Conservation (phyloP, 1,140 invertebrate genomes). For the Sitophilus oryzae region DNA sequence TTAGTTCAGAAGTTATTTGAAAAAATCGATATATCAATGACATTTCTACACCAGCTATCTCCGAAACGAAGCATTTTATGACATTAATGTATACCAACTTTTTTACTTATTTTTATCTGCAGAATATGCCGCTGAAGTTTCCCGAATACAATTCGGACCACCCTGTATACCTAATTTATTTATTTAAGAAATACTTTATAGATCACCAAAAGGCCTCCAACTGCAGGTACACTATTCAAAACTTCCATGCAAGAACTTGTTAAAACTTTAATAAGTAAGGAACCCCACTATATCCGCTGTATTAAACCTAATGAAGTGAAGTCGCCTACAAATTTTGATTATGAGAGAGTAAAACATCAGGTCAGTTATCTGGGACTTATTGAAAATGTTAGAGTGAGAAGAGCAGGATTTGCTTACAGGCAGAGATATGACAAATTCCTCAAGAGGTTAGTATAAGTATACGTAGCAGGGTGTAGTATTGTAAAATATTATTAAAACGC, state of each 20-base stretch:
- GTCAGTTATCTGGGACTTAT: slow-evolving; percentile 84
- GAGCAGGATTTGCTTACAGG: slow-evolving; percentile 90
- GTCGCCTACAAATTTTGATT: slow-evolving; percentile 73
- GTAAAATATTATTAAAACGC: no score
- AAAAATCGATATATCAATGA: no score
- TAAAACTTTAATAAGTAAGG: slow-evolving; percentile 81
- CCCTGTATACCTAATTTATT: no score
- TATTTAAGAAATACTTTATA: slow-evolving; percentile 44
- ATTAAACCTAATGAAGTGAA: slow-evolving; percentile 94
- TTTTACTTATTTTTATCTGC: no score
- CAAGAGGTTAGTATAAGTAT: slow-evolving; percentile 58
- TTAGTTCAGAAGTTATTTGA: no score
- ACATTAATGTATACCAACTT: no score
- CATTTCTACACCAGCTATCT: no score
- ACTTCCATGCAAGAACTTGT: slow-evolving; percentile 90
- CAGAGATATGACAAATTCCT: slow-evolving; percentile 85
- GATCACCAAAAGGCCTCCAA: slow-evolving; percentile 89
- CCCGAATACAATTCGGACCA: no score
- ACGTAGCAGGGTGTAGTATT: no score
- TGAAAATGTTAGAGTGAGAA: slow-evolving; percentile 88
- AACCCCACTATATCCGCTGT: slow-evolving; percentile 94
- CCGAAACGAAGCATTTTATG: no score
- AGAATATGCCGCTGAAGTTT: no score
- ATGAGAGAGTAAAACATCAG: slow-evolving; percentile 80
- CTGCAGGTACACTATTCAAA: slow-evolving; percentile 90